These are phyloP conservation scores for Patella vulgata DNA, from an alignment of 1,140 invertebrate genomes.

Conservation along the genomic window DNA sequence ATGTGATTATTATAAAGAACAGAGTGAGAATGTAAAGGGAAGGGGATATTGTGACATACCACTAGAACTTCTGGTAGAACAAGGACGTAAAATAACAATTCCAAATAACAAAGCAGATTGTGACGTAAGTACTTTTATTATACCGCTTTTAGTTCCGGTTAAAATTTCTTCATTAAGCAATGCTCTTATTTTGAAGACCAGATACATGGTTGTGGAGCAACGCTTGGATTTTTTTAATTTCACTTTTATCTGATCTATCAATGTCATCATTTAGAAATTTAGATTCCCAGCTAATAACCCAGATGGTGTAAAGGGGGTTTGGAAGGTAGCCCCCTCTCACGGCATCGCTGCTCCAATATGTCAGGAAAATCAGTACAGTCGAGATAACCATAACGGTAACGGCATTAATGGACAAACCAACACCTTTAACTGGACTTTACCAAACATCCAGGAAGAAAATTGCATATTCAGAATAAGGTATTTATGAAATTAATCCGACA, in stretches of 20 bases:
- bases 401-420: constrained; percentile 55
- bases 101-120: constrained; percentile 62
- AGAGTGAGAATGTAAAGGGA: constrained; percentile 65
- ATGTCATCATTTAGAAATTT: constrained; percentile 35
- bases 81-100: constrained; percentile 36
- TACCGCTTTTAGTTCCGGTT: no score
- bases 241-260: no score
- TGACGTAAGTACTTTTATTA: constrained; percentile 44
- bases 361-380: constrained; percentile 55
- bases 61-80: constrained; percentile 33
- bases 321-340: constrained; percentile 57
- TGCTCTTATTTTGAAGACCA: no score
- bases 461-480: constrained; percentile 65
- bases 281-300: constrained; percentile 37
- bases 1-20: constrained; percentile 54
- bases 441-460: constrained; percentile 51
- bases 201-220: no score
- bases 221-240: no score
- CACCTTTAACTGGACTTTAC: constrained; percentile 65
- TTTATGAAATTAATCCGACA: no score
- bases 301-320: constrained; percentile 48
- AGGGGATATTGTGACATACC: constrained; percentile 54
- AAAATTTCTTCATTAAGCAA: no score
- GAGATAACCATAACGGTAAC: constrained; percentile 67
- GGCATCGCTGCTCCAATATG: constrained; percentile 59